A percentile compares a stretch with the other conserved stretches of the same genome.
Conservation (phyloP, 2,797 vertebrate genomes). For the Borostomias antarcticus region DNA sequence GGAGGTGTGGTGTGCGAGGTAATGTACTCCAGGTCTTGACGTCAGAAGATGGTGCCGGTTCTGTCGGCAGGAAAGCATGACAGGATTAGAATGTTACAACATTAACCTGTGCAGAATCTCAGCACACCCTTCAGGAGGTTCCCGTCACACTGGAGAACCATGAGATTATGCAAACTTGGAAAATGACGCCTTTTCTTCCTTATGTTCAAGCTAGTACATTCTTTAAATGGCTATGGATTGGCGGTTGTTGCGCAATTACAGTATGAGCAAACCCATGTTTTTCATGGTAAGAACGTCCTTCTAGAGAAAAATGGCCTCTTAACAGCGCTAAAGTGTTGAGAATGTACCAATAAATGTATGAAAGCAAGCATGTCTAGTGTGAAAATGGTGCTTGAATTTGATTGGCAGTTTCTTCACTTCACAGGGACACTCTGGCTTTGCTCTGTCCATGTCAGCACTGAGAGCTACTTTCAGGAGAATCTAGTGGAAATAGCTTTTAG, state of each 20-base stretch:
- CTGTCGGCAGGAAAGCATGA: constrained; percentile 69
- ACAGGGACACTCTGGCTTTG: constrained; percentile 23
- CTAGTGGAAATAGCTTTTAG: constrained; percentile 30
- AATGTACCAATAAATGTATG: constrained; percentile 4
- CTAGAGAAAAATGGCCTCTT: constrained; percentile 32
- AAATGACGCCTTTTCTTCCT: neutral
- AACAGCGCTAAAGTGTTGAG: constrained; percentile 24
- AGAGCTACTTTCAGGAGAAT: constrained; percentile 13
- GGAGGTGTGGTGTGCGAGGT: constrained; percentile 63
- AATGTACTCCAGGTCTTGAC: constrained; percentile 47
- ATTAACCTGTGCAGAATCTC: constrained; percentile 5
- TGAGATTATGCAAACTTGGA: neutral
- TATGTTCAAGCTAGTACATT: neutral
- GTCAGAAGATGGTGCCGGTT: constrained; percentile 65
- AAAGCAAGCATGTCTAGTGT: constrained; percentile 34
- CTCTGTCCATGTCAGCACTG: neutral
- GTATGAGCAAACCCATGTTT: neutral
- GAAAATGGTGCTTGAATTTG: constrained; percentile 35
- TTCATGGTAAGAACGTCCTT: neutral
- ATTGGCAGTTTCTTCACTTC: constrained; percentile 37
- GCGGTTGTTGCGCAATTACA: neutral
- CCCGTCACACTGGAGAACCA: neutral
- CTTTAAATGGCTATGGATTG: neutral
- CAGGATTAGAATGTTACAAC: constrained; percentile 60
- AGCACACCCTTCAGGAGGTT: constrained; percentile 27